phyloP scores from a whole-genome alignment of 2,888 invertebrate genomes.

The Cephus spinipes region DNA sequence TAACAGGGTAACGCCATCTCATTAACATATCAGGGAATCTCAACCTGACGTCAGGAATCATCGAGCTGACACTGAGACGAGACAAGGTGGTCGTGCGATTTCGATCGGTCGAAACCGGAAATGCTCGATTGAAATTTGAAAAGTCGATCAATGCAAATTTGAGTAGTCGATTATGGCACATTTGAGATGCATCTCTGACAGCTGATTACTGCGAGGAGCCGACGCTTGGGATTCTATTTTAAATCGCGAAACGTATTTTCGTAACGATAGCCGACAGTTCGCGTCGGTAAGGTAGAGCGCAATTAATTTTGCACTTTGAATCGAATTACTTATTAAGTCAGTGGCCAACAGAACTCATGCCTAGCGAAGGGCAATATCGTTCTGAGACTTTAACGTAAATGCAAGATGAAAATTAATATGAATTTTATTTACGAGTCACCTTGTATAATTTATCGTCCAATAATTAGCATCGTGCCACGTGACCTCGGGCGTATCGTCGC shows the following conservation, averaged over 20 bases:
- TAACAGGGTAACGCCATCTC: conserved; percentile 21
- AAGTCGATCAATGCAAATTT: no score
- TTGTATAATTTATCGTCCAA: neutral
- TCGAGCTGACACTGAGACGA: neutral
- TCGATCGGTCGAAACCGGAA: neutral
- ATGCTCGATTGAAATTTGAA: neutral
- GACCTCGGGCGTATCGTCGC: neutral
- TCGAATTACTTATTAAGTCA: neutral
- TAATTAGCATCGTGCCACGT: neutral
- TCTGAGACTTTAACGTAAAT: neutral
- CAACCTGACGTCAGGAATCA: conserved; percentile 6
- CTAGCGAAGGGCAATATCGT: neutral
- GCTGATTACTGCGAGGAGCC: neutral
- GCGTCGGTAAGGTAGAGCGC: neutral
- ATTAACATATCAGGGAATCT: conserved; percentile 19
- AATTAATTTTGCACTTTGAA: neutral
- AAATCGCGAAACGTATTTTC: neutral
- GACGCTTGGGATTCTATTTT: neutral
- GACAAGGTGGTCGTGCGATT: neutral
- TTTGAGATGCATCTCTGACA: neutral
- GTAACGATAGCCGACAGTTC: neutral
- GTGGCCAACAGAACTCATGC: neutral
- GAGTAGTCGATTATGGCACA: neutral
- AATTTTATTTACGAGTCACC: neutral
- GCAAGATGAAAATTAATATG: neutral